Percentiles rank a stretch among this genome's conserved stretches.
These are phyloP conservation scores for Morinoia aosen DNA, from an alignment of 2,888 invertebrate species.

Conservation along the genomic window DNA sequence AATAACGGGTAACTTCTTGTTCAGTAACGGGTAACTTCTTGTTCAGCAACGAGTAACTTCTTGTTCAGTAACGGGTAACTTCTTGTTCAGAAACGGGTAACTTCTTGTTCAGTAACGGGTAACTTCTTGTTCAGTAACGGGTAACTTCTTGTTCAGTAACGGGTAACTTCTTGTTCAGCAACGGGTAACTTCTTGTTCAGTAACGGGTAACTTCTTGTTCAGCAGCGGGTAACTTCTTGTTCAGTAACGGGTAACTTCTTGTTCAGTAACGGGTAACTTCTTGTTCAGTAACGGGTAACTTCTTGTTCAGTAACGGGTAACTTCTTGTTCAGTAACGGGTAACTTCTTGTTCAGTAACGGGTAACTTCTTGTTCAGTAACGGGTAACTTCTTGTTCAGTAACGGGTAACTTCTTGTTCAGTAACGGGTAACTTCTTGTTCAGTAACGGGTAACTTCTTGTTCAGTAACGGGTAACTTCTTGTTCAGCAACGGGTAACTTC, in stretches of 20 bases:
- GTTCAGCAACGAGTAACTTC: neutral
- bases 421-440: neutral
- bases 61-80: neutral
- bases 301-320: neutral
- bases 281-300: neutral
- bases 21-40: neutral
- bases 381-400: neutral
- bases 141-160: constrained; percentile 72
- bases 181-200: neutral
- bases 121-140: constrained; percentile 76
- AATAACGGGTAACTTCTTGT: neutral
- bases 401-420: neutral
- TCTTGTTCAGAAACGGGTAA: neutral
- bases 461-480: neutral
- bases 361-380: constrained; percentile 72
- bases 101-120: constrained; percentile 82
- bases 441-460: neutral
- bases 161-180: neutral
- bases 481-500: neutral
- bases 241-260: neutral
- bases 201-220: neutral
- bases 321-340: constrained; percentile 82
- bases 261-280: neutral
- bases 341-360: constrained; percentile 76
- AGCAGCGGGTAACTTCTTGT: neutral